Evolutionary conservation across 2,888 invertebrate species (phyloP), one percentile per base, ranked within the genome.

Genomic region (Ypsolopha scabrella): DNA sequence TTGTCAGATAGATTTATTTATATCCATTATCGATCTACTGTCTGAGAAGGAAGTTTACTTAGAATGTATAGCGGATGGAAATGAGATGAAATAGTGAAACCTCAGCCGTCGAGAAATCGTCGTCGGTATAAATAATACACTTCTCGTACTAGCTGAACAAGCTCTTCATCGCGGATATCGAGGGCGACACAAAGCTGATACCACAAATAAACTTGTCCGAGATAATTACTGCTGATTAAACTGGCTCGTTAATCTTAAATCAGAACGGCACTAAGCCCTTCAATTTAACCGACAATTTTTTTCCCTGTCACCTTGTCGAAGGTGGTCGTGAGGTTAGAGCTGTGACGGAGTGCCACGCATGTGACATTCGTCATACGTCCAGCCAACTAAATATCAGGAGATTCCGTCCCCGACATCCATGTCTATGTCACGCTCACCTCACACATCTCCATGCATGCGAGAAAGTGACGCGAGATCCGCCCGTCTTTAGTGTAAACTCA

Each of bases 61-160:
- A 4, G 24, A 24, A 24, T 24, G 24, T 24, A 39, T 39, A 39
- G 51, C 41, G 48, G 52, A 39, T 49, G 51, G 9, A 50, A 72
- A 72, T 74, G 74, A 82, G 79, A 81, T 75, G 85, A 85, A 86
- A 82, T 83, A 70, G 85, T 75, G 85, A 86, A 85, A 85, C 80
- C 81, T 76, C 64, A 68, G 71, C 44, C 11, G 36, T 59, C 75
- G 75, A 83, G 85, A 85, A 83, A 82, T 83, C 81, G 75, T 83
- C 81, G 75, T 70, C 63, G 66, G 66, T 60, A 74, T 83, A 85
- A 81, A 85, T 85, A 85, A 80, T 82, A 14, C 48, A 48, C 24
- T 9, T 24, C 1, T 35, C n/a, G 11, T 13, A 81, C 82, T 75
- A 78, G 82, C 77, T 80, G 61, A 67, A 60, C 64, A 60, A 73